A percentile compares a stretch with the other conserved stretches of the same genome.
Evolutionary conservation across 2,888 invertebrate genomes (phyloP).

Genomic region (Pharmacophagus antenor): DNA sequence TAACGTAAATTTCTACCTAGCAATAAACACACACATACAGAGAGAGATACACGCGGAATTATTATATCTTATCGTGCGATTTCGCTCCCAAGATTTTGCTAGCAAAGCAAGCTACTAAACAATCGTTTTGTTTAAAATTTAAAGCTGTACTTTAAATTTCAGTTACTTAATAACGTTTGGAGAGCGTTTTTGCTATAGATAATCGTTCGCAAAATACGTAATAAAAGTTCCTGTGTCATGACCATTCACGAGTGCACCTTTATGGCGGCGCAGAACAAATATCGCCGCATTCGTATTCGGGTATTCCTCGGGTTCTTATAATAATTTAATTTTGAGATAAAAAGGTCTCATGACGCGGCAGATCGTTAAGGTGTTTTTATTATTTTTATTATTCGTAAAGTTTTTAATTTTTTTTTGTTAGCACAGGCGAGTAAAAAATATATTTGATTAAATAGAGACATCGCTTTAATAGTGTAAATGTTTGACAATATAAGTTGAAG

Average conservation of each 20-base stretch:
- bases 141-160: too few relatives aligned
- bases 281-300: conserved; percentile 22
- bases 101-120: too few relatives aligned
- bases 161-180: background rate
- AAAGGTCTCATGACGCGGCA: conserved; percentile 1
- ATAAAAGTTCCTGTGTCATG: conserved; percentile 22
- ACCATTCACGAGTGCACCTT: conserved; percentile 22
- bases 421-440: background rate
- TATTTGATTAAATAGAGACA: background rate
- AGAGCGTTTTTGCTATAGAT: too few relatives aligned
- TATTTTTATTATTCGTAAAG: background rate
- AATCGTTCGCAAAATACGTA: too few relatives aligned
- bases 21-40: too few relatives aligned
- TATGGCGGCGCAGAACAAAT: conserved; percentile 13
- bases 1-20: too few relatives aligned
- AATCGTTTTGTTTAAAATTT: too few relatives aligned
- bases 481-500: too few relatives aligned
- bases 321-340: conserved; percentile 5
- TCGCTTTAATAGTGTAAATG: background rate
- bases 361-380: background rate
- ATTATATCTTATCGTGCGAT: too few relatives aligned
- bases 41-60: too few relatives aligned
- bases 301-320: conserved; percentile 2
- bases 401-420: too few relatives aligned
- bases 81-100: too few relatives aligned